phyloP scores from a whole-genome alignment of 2,888 invertebrate genomes.

The Leptinotarsa haldemani region DNA sequence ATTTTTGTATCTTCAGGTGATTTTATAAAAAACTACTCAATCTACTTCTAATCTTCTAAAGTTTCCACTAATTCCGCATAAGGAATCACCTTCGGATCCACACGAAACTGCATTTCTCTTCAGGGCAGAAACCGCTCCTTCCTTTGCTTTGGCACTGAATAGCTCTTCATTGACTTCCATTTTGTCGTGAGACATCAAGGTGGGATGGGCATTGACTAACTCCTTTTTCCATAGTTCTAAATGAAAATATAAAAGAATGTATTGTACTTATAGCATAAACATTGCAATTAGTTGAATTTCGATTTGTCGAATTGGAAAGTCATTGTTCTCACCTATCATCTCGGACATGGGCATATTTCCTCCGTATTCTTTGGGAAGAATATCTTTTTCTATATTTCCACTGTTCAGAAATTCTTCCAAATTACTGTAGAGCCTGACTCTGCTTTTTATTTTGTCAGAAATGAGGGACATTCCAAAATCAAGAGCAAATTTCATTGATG shows the following conservation, averaged over 20 bases:
- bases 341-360: slow-evolving; percentile 85
- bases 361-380: slow-evolving; percentile 84
- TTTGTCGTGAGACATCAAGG: slow-evolving; percentile 74
- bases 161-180: slow-evolving; percentile 77
- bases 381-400: slow-evolving; percentile 62
- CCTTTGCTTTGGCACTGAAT: slow-evolving; percentile 78
- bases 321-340: slow-evolving; percentile 77
- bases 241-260: slow-evolving; percentile 23
- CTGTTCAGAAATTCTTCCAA: slow-evolving; percentile 69
- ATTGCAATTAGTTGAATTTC: no score
- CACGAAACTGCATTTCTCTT: slow-evolving; percentile 70
- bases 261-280: background rate
- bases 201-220: slow-evolving; percentile 71
- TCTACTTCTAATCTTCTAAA: slow-evolving; percentile 84
- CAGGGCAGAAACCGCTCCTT: slow-evolving; percentile 80
- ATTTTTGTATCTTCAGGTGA: background rate
- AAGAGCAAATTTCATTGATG: slow-evolving; percentile 79
- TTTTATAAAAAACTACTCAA: slow-evolving; percentile 56
- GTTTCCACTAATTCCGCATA: slow-evolving; percentile 79
- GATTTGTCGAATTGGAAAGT: background rate
- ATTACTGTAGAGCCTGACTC: slow-evolving; percentile 75
- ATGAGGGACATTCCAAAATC: slow-evolving; percentile 83
- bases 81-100: slow-evolving; percentile 74
- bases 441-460: slow-evolving; percentile 80
- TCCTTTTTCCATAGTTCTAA: slow-evolving; percentile 78